These are phyloP conservation scores for Dynastes tityus DNA, from an alignment of 2,888 invertebrate species.

Conservation along the genomic window DNA sequence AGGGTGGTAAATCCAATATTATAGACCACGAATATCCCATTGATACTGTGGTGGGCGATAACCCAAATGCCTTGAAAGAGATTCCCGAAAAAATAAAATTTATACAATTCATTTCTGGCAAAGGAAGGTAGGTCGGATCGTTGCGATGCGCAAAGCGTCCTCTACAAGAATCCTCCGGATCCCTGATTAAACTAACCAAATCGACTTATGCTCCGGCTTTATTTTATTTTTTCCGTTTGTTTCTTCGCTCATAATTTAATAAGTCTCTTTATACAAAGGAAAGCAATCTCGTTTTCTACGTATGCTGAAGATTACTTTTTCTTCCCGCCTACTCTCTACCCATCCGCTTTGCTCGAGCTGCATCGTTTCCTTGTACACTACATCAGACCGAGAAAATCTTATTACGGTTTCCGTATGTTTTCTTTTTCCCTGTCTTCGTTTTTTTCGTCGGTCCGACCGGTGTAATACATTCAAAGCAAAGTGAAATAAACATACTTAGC, in stretches of 20 bases:
- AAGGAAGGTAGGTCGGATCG: neutral
- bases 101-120: conserved; percentile 16
- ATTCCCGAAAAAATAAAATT: conserved; percentile 9
- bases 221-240: conserved; percentile 42
- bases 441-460: conserved; percentile 13
- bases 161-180: conserved; percentile 24
- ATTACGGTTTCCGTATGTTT: conserved; percentile 42
- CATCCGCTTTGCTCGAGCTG: neutral
- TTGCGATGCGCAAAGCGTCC: neutral
- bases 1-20: too few species aligned
- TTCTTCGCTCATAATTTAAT: conserved; percentile 41
- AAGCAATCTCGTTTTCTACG: conserved; percentile 38
- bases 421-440: conserved; percentile 3
- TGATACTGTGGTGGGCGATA: too few species aligned
- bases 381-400: conserved; percentile 21
- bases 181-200: conserved; percentile 40
- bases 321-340: neutral
- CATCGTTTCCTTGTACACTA: neutral
- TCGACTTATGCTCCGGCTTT: conserved; percentile 31
- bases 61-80: neutral
- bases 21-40: too few species aligned
- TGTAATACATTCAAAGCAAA: conserved; percentile 34
- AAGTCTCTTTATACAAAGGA: conserved; percentile 45
- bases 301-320: conserved; percentile 45
- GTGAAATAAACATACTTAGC: conserved; percentile 48